Conservation (phyloP, 2,888 invertebrate species). For the Gnatocerus cornutus region DNA sequence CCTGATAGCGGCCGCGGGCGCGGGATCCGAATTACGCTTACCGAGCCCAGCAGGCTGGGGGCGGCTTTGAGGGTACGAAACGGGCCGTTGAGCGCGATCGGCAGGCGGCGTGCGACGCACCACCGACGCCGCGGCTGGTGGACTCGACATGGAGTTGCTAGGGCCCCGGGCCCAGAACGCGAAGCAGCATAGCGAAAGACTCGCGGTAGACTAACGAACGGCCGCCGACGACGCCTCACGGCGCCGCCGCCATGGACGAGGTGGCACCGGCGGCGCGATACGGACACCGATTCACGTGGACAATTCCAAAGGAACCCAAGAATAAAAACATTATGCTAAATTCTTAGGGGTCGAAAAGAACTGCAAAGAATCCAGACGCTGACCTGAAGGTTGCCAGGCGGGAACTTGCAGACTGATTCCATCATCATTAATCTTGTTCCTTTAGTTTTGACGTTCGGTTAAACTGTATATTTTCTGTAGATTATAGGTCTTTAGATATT, state of each 20-base stretch:
- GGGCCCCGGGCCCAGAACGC: constrained; percentile 67
- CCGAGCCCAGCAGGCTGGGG: constrained; percentile 59
- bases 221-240: constrained; percentile 69
- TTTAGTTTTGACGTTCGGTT: no score
- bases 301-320: neutral
- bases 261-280: constrained; percentile 22
- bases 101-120: constrained; percentile 66
- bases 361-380: no score
- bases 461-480: no score
- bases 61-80: constrained; percentile 68
- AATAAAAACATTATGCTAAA: no score
- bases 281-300: constrained; percentile 10
- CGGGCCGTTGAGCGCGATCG: constrained; percentile 59
- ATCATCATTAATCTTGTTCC: no score
- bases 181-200: constrained; percentile 71
- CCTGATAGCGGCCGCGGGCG: constrained; percentile 49
- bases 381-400: no score
- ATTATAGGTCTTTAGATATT: no score
- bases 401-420: no score
- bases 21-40: constrained; percentile 53
- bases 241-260: constrained; percentile 70
- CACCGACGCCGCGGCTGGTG: constrained; percentile 68
- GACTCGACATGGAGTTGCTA: constrained; percentile 68
- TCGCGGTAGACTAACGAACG: constrained; percentile 69
- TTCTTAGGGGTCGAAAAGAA: no score